Evolutionary conservation across 2,113 vertebrate species (phyloP), one percentile per base, ranked within the genome.

Genomic region (Todiramphus chloris): DNA sequence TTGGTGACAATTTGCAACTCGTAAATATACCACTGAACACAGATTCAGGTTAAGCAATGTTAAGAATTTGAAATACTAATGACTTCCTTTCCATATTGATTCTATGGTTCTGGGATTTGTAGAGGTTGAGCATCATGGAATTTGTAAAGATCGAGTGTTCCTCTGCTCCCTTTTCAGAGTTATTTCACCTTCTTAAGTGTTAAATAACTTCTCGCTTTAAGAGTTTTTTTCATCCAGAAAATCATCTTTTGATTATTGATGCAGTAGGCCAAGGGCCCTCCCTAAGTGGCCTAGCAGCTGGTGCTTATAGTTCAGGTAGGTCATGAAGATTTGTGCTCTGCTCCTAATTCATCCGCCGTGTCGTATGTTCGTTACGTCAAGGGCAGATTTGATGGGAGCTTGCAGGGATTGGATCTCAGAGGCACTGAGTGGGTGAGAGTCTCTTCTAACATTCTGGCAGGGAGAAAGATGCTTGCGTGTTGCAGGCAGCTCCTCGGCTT

Each of bases 1-100:
- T 81, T 93, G 93, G 94, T 97, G 96, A 94, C 92, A 94, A 66
- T 95, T 88, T 70, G 73, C 88, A 87, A n/a, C 80, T 78, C 72
- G 1, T 83, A 95, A 89, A 95, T 96, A 80, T 46, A 62, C 64
- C 16, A 1, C 21, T 78, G 74, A 96, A 74, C 63, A 68, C 72
- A 60, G 80, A 68, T 91, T 90, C 89, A 79, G 90, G 79, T 96
- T 92, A 92, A 93, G 95, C 91, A 78, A 31, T 80, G 87, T 92
- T 87, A 95, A 81, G 72, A 70, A 84, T 95, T 75, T 84, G 87
- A 95, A 94, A 92, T 88, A 93, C 90, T 93, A 86, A 95, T 60
- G 43, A 82, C 51, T 70, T 89, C 85, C 46, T 62, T n/a, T 43
- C 28, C 55, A 37, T 79, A 30, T 27, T 85, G 43, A 43, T 43